phyloP scores from a whole-genome alignment of 2,113 vertebrate species.

The Onychostoma macrolepis region DNA sequence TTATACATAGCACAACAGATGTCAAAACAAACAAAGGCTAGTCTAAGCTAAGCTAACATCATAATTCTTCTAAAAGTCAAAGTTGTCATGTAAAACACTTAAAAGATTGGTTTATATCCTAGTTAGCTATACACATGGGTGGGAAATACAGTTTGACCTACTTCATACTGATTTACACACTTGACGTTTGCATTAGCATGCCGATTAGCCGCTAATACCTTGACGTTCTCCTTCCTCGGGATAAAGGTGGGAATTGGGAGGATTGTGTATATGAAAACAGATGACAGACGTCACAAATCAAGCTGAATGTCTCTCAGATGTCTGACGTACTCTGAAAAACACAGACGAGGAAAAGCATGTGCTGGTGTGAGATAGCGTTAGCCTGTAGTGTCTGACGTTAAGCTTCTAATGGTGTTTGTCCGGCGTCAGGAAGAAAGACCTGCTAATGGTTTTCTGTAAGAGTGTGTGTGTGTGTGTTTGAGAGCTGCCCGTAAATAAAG shows the following conservation, averaged over 20 bases:
- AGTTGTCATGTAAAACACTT: background rate
- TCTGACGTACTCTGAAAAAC: background rate
- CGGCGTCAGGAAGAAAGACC: background rate
- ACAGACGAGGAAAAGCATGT: background rate
- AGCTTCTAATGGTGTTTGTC: background rate
- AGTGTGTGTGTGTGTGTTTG: background rate
- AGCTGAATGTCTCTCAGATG: background rate
- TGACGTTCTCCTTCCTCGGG: conserved; percentile 20
- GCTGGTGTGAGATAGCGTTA: background rate
- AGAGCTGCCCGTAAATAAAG: background rate
- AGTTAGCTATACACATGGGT: background rate
- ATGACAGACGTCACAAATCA: conserved; percentile 14
- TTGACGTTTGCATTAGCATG: background rate
- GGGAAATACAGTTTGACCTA: background rate
- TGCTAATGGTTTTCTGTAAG: background rate
- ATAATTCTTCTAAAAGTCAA: background rate
- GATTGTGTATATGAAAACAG: conserved; percentile 5
- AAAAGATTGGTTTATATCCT: background rate
- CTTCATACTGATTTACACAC: background rate
- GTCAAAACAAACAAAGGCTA: background rate
- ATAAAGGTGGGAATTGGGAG: background rate
- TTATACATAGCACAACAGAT: background rate
- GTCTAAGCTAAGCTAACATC: background rate
- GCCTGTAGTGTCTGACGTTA: background rate
- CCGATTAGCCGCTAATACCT: background rate